Conservation (phyloP, 2,888 invertebrate genomes). For the Rugalucina vietnamica region DNA sequence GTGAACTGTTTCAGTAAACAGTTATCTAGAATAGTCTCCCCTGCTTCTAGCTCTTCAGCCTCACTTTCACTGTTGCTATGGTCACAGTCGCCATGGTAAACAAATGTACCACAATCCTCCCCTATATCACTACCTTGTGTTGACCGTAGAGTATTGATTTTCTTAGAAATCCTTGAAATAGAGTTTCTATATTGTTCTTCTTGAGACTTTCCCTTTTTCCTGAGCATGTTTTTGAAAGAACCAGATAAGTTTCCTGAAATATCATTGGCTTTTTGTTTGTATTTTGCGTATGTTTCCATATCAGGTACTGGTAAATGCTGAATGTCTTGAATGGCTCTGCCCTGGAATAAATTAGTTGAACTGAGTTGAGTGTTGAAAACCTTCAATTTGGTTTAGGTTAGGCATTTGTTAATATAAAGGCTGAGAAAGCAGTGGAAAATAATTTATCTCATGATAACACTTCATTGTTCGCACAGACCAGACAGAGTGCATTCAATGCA, state of each 20-base stretch:
- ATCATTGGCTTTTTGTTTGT: slow-evolving; percentile 25
- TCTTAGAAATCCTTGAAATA: slow-evolving; percentile 49
- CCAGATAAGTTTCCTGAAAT: slow-evolving; percentile 29
- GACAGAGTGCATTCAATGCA: too few relatives aligned
- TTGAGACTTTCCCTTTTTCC: slow-evolving; percentile 41
- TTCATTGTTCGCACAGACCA: too few relatives aligned
- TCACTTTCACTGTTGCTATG: slow-evolving; percentile 3
- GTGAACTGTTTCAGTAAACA: slow-evolving; percentile 50
- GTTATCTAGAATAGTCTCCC: slow-evolving; percentile 49
- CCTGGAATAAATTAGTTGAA: too few relatives aligned
- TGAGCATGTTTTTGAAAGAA: slow-evolving; percentile 48
- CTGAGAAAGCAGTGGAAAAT: too few relatives aligned
- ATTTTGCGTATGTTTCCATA: slow-evolving; percentile 18
- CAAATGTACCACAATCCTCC: slow-evolving; percentile 44
- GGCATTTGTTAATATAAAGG: too few relatives aligned
- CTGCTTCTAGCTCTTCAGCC: slow-evolving; percentile 55
- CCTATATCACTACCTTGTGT: slow-evolving; percentile 20
- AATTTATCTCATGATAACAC: too few relatives aligned
- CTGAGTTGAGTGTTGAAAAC: too few relatives aligned
- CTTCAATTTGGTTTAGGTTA: too few relatives aligned
- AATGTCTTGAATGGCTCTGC: slow-evolving; percentile 21
- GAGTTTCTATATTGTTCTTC: slow-evolving; percentile 48
- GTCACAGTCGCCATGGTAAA: slow-evolving; percentile 36
- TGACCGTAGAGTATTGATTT: slow-evolving; percentile 47
- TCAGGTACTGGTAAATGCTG: slow-evolving; percentile 39